Percentiles rank a stretch among this genome's conserved stretches.
These are phyloP conservation scores for Heptranchias perlo DNA, from an alignment of 2,113 vertebrate genomes.

Conservation along the genomic window DNA sequence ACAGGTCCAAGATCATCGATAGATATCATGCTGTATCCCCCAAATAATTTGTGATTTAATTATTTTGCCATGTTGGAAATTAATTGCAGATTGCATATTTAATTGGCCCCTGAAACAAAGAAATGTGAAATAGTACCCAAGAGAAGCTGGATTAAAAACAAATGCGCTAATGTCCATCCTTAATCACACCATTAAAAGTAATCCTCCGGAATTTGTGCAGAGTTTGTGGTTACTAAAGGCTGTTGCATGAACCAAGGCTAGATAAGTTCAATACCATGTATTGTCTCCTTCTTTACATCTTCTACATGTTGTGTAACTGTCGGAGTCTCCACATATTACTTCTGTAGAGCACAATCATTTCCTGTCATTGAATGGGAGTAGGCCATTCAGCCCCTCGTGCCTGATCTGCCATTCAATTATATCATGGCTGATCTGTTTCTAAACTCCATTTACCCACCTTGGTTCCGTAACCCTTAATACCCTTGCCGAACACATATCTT, in stretches of 20 bases:
- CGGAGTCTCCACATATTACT: neutral
- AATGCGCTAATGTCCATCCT: neutral
- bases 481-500: too few relatives aligned
- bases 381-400: neutral
- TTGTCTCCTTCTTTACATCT: neutral
- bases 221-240: neutral
- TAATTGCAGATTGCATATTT: neutral
- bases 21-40: neutral
- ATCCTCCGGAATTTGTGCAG: neutral
- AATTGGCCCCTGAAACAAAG: neutral
- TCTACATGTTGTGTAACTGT: neutral
- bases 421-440: neutral
- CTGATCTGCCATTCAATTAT: neutral
- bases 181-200: neutral
- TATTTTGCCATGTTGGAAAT: slow-evolving; percentile 1
- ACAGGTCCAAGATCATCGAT: neutral
- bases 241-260: neutral
- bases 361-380: too few relatives aligned
- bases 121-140: neutral
- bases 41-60: neutral
- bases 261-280: neutral
- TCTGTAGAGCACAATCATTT: neutral
- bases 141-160: neutral
- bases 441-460: neutral
- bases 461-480: too few relatives aligned